Evolutionary conservation across 1,140 invertebrate genomes (phyloP).

Genomic region (Nebria ingens): DNA sequence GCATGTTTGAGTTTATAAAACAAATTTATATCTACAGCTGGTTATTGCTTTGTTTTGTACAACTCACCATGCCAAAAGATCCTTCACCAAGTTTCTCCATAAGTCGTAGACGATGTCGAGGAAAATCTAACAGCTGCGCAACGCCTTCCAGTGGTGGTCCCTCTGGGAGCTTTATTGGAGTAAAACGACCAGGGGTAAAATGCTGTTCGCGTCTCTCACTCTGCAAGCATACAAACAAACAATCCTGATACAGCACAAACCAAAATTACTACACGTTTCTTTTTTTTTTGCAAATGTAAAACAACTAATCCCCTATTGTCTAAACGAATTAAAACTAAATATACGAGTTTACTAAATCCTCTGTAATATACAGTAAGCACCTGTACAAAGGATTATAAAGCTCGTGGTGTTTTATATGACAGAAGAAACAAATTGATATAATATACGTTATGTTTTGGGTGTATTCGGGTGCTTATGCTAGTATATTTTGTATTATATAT

Average conservation of each 20-base stretch:
- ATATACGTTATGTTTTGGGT: too few species aligned
- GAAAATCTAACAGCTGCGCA: slow-evolving; percentile 57
- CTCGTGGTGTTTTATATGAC: neutral
- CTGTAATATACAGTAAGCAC: neutral
- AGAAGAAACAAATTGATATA: neutral
- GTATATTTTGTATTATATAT: neutral
- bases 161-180: slow-evolving; percentile 56
- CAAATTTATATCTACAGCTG: too few species aligned
- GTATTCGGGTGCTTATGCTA: neutral
- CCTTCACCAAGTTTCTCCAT: slow-evolving; percentile 81
- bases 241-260: slow-evolving; percentile 8
- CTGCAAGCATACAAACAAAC: slow-evolving; percentile 34
- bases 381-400: neutral
- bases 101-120: slow-evolving; percentile 69
- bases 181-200: slow-evolving; percentile 49
- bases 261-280: too few species aligned
- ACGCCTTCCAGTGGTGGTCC: slow-evolving; percentile 47
- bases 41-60: neutral
- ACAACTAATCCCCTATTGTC: too few species aligned
- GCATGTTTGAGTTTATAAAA: too few species aligned
- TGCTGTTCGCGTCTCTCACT: slow-evolving; percentile 50
- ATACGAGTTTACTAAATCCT: too few species aligned
- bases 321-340: too few species aligned
- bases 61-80: slow-evolving; percentile 72
- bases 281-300: too few species aligned